Base-by-base conservation (phyloP, 2,888 invertebrate species). In the Napeogenes inachia region DNA sequence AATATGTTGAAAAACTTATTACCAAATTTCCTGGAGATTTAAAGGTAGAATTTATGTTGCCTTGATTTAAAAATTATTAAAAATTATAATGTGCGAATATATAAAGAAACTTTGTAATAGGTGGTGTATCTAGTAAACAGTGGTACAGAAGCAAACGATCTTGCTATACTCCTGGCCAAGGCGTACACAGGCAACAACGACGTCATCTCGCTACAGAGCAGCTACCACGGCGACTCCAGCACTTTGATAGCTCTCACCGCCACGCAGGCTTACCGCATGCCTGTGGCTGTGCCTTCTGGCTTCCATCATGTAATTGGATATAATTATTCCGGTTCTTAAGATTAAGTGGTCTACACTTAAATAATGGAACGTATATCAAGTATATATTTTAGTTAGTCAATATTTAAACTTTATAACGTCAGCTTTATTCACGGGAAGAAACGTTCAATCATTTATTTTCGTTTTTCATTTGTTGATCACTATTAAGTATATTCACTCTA, bases 111-210 rank as follows among this genome's bases (percentile, higher is more conserved):
- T 50, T 30, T 8, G 10, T n/a, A 50, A 21, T 78, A 96, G 96
- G 95, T 96, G 35, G 96, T 96, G 2, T 98, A 98, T 79, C 93
- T 99, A 73, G 96, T 97, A 1, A 99, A 99, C 85, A 99, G 98
- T 75, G 99, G 99, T 0, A 97, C 98, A 4, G 99, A 99, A 86
- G 99, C 99, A 0, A 99, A 99, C 77, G 99, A 99, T 80, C 88
- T 99, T 63, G 99, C 99, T 0, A 91, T 97, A 69, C 80, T 98
- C 42, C 92, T 99, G 84, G 96, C 98, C 0, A 93, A 98, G 72
- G 84, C 96, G 0, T 93, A 97, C 79, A 98, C 99, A 0, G 94
- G 95, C 1, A 94, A 95, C 75, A 94, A 93, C 73, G 98, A 98
- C 71, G 92, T 98, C 21, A 87, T 99, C 45, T 95, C 97, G 0